phyloP scores from a whole-genome alignment of 2,888 invertebrate genomes.

The Carterocephalus palaemon region DNA sequence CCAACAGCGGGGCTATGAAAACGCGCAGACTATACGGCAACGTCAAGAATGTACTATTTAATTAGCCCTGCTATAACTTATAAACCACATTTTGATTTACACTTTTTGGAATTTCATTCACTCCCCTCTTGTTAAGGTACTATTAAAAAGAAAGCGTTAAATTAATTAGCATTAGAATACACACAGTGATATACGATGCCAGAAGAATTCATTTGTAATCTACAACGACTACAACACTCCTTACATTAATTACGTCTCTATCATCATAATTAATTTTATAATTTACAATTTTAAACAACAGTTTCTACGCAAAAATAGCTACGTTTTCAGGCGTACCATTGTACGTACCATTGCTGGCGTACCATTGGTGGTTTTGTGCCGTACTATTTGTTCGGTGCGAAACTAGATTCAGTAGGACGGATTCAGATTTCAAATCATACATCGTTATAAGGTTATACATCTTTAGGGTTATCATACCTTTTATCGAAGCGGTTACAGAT shows the following conservation, averaged over 20 bases:
- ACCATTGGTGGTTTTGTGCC: too few relatives aligned
- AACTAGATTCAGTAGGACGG: slow-evolving; percentile 34
- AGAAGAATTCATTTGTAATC: slow-evolving; percentile 51
- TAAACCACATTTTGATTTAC: slow-evolving; percentile 63
- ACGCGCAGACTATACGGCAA: slow-evolving; percentile 49
- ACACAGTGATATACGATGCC: slow-evolving; percentile 56
- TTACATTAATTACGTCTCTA: slow-evolving; percentile 35
- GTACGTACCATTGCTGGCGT: too few relatives aligned
- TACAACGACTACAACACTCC: slow-evolving; percentile 19
- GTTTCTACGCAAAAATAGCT: not conserved
- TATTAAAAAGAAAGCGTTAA: slow-evolving; percentile 61
- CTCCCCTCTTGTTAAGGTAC: slow-evolving; percentile 54
- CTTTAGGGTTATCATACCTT: slow-evolving; percentile 51
- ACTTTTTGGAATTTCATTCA: slow-evolving; percentile 71
- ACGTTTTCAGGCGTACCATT: too few relatives aligned
- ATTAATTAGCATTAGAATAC: slow-evolving; percentile 68
- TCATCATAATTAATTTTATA: slow-evolving; percentile 32
- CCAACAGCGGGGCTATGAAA: slow-evolving; percentile 20
- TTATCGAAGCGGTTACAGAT: slow-evolving; percentile 53
- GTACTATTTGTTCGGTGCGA: too few relatives aligned
- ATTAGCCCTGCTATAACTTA: slow-evolving; percentile 66
- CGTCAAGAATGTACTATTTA: slow-evolving; percentile 61
- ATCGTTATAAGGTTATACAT: slow-evolving; percentile 44
- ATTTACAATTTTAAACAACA: not conserved
- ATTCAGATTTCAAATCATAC: slow-evolving; percentile 38